phyloP scores from a whole-genome alignment of 2,888 invertebrate species.

The Diabrotica balteata region DNA sequence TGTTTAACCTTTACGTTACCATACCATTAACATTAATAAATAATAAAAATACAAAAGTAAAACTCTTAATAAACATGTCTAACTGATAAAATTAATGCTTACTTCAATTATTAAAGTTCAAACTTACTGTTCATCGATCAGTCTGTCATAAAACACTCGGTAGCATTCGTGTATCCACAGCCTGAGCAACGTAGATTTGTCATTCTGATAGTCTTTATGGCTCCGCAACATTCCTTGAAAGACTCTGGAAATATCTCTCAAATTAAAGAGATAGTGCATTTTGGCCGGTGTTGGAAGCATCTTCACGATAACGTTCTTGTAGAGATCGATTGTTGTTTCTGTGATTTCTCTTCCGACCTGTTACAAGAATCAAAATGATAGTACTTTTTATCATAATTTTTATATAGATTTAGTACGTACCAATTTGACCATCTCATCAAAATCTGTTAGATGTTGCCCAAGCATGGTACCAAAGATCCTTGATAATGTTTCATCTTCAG shows the following conservation, averaged over 20 bases:
- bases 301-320: slow-evolving; percentile 73
- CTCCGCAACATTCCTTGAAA: slow-evolving; percentile 82
- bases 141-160: slow-evolving; percentile 83
- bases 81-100: too few species aligned
- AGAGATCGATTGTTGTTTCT: slow-evolving; percentile 78
- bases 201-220: slow-evolving; percentile 79
- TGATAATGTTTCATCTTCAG: slow-evolving; percentile 77
- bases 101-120: background rate
- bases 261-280: slow-evolving; percentile 89
- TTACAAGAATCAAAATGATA: slow-evolving; percentile 67
- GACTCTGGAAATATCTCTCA: slow-evolving; percentile 87
- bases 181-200: slow-evolving; percentile 72
- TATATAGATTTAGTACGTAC: slow-evolving; percentile 48
- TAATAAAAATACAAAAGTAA: too few species aligned
- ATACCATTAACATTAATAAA: too few species aligned
- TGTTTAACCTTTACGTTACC: too few species aligned
- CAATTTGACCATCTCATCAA: slow-evolving; percentile 80
- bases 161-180: slow-evolving; percentile 89
- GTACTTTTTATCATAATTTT: background rate
- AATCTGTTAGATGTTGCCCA: slow-evolving; percentile 76
- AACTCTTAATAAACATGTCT: too few species aligned
- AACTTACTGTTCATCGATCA: slow-evolving; percentile 75
- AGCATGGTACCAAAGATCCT: slow-evolving; percentile 88
- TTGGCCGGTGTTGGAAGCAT: slow-evolving; percentile 89
- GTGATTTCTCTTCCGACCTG: slow-evolving; percentile 73